A percentile compares a stretch with the other conserved stretches of the same genome.
Evolutionary conservation across 53 echinoderm and acorn worm species (phyloP).

Genomic region (Holothuria leucospilota): DNA sequence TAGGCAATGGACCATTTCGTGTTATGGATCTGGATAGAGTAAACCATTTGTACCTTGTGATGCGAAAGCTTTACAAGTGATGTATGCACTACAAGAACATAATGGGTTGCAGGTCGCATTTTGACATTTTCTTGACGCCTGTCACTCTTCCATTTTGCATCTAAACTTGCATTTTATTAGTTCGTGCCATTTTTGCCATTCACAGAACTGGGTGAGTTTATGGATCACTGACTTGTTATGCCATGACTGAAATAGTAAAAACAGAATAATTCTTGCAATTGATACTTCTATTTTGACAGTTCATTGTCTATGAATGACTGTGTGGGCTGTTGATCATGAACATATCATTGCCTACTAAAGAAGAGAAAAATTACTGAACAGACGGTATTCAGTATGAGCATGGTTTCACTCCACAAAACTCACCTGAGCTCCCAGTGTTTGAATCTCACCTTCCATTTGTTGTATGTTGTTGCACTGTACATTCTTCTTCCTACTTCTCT

Average conservation of each 20-base stretch:
- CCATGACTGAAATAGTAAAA: not conserved
- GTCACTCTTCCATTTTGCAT: constrained; percentile 2
- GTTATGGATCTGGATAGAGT: constrained; percentile 14
- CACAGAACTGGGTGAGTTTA: constrained; percentile 20
- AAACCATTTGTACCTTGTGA: constrained; percentile 4
- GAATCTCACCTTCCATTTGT: constrained; percentile 19
- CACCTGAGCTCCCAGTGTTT: constrained; percentile 27
- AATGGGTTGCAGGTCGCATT: constrained; percentile 12
- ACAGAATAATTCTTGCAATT: constrained; percentile 18
- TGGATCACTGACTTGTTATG: constrained; percentile 31
- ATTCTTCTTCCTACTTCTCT: constrained; percentile 19
- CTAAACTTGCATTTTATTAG: constrained; percentile 18
- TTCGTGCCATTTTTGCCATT: constrained; percentile 15
- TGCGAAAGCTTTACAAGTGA: constrained; percentile 21
- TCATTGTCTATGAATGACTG: constrained; percentile 33
- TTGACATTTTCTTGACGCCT: constrained; percentile 3
- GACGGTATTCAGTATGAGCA: constrained; percentile 14
- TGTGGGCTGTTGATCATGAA: constrained; percentile 7
- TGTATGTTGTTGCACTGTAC: constrained; percentile 12
- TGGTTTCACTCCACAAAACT: constrained; percentile 15
- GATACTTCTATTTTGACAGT: constrained; percentile 32
- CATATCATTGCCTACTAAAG: constrained; percentile 15
- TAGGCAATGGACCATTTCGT: constrained; percentile 21
- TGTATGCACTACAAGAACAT: not conserved
- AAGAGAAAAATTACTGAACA: constrained; percentile 20